Conservation (phyloP, 2,888 invertebrate genomes). For the Dromius quadrimaculatus region DNA sequence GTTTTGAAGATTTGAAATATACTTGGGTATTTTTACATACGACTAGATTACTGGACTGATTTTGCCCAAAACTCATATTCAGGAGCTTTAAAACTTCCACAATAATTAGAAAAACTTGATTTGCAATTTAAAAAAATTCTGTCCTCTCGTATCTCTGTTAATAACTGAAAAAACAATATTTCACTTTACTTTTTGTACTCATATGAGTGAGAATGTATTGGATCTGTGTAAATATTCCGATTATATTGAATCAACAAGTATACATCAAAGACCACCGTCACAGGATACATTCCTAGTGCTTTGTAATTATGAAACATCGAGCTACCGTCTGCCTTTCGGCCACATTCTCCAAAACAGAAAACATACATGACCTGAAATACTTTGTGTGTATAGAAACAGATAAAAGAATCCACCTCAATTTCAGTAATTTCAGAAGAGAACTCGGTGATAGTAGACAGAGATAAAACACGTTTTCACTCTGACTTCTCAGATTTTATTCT, state of each 20-base stretch:
- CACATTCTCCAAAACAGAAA: slow-evolving; percentile 24
- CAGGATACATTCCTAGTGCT: slow-evolving; percentile 5
- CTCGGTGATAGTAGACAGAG: background rate
- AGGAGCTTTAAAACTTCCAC: too few relatives aligned
- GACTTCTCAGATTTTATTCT: too few relatives aligned
- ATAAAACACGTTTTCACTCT: background rate
- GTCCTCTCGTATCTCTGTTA: too few relatives aligned
- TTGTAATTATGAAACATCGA: slow-evolving; percentile 29
- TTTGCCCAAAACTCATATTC: too few relatives aligned
- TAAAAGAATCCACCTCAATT: slow-evolving; percentile 22
- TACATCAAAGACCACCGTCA: slow-evolving; percentile 23
- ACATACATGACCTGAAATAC: background rate
- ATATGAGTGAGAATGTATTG: too few relatives aligned
- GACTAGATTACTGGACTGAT: too few relatives aligned
- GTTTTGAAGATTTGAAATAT: too few relatives aligned
- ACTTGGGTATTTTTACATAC: too few relatives aligned
- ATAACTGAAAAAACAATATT: too few relatives aligned
- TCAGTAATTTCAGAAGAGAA: slow-evolving; percentile 17
- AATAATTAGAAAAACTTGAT: too few relatives aligned
- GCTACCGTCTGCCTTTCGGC: slow-evolving; percentile 4
- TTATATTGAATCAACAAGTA: slow-evolving; percentile 23
- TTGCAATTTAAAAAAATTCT: too few relatives aligned
- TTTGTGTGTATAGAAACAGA: slow-evolving; percentile 9
- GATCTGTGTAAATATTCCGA: slow-evolving; percentile 25
- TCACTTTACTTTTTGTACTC: too few relatives aligned